A percentile compares a stretch with the other conserved stretches of the same genome.
phyloP scores from a whole-genome alignment of 2,113 vertebrate species.

The Epinephelus moara region DNA sequence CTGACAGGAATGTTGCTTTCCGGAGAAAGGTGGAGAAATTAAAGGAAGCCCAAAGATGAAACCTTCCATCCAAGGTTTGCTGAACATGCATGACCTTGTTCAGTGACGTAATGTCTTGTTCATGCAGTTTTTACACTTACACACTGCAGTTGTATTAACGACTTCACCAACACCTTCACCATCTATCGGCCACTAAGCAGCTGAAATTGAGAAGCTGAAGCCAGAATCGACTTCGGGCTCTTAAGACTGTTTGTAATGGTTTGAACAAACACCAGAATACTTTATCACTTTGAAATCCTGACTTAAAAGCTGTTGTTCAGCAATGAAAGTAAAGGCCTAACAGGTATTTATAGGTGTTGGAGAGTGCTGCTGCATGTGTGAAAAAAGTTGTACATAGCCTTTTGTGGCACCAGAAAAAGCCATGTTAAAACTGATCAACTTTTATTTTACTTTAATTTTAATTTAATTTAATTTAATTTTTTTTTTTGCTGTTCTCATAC shows the following conservation, averaged over 20 bases:
- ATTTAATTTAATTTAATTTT: too few relatives aligned
- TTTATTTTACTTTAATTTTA: too few relatives aligned
- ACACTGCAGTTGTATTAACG: fast-evolving
- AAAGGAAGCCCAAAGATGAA: not conserved
- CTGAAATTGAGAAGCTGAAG: not conserved
- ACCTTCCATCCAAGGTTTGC: too few relatives aligned
- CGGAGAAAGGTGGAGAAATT: not conserved
- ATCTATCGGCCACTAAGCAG: not conserved
- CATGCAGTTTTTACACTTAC: not conserved
- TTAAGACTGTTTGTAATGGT: not conserved
- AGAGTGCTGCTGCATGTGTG: too few relatives aligned
- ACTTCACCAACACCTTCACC: too few relatives aligned
- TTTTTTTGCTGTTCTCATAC: too few relatives aligned
- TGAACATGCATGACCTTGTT: not conserved
- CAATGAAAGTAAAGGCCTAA: too few relatives aligned
- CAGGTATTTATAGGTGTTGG: too few relatives aligned
- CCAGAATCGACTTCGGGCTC: not conserved
- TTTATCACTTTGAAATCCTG: not conserved
- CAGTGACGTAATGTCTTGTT: not conserved
- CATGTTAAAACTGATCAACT: too few relatives aligned
- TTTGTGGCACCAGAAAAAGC: too few relatives aligned
- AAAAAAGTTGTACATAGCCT: too few relatives aligned
- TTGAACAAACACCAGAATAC: not conserved
- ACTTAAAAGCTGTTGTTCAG: not conserved
- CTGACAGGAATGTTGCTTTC: constrained; percentile 41